Evolutionary conservation across 2,113 vertebrate species (phyloP).

Genomic region (Serinus canaria): DNA sequence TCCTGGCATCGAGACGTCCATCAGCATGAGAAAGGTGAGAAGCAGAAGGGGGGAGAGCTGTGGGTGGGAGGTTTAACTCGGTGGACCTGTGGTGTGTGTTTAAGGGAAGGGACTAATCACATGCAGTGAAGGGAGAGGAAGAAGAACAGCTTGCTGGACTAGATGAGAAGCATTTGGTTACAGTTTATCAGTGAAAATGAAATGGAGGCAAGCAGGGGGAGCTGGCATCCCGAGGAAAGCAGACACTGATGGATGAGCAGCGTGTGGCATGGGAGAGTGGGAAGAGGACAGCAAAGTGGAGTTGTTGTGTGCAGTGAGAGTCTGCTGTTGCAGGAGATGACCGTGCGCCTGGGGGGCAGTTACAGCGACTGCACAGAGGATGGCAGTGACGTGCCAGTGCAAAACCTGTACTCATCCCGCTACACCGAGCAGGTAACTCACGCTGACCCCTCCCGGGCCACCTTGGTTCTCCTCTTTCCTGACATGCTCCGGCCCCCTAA

Average conservation of each 20-base stretch:
- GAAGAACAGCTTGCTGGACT: not conserved
- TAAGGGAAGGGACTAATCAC: not conserved
- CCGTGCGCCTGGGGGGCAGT: slow-evolving; percentile 72
- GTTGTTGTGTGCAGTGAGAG: not conserved
- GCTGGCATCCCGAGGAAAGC: not conserved
- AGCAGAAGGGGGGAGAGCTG: not conserved
- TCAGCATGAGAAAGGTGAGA: slow-evolving; percentile 79
- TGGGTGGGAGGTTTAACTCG: not conserved
- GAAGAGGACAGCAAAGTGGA: not conserved
- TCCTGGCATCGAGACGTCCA: slow-evolving; percentile 78
- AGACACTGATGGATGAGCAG: not conserved
- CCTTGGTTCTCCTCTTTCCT: not conserved
- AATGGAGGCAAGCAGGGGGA: not conserved
- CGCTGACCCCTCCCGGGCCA: not conserved
- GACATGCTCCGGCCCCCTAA: not conserved
- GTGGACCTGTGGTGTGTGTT: not conserved
- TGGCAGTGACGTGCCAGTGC: slow-evolving; percentile 74
- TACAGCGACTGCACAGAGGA: slow-evolving; percentile 80
- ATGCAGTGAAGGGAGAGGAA: not conserved
- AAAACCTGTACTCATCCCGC: slow-evolving; percentile 69
- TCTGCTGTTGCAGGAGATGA: slow-evolving; percentile 60
- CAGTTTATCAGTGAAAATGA: not conserved
- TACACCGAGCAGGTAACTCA: slow-evolving; percentile 78
- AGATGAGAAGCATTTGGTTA: not conserved
- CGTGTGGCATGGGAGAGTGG: not conserved